Percentiles rank a stretch among this genome's conserved stretches.
These are phyloP conservation scores for Athene noctua DNA, from an alignment of 2,113 vertebrate genomes.

Conservation along the genomic window DNA sequence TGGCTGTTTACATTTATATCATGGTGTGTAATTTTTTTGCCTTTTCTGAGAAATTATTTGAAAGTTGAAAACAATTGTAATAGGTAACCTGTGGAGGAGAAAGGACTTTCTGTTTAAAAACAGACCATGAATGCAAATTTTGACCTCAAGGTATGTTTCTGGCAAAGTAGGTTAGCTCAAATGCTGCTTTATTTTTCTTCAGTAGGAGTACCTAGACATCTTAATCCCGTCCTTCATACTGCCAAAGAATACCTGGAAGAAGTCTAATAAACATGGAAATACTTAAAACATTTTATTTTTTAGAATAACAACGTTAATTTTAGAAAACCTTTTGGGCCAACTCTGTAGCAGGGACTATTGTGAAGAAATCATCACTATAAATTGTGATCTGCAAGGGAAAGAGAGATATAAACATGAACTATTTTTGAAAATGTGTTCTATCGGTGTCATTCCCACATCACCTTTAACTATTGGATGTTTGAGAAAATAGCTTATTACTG, in stretches of 20 bases:
- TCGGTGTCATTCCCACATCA: neutral
- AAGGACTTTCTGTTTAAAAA: neutral
- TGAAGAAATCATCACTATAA: neutral
- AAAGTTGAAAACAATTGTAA: neutral
- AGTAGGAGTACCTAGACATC: neutral
- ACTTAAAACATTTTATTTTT: neutral
- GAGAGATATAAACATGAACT: neutral
- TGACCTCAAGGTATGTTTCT: neutral
- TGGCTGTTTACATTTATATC: neutral
- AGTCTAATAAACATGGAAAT: neutral
- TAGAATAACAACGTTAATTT: neutral
- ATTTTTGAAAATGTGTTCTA: neutral
- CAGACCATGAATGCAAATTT: neutral
- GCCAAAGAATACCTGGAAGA: constrained; percentile 11
- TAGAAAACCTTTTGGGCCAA: neutral
- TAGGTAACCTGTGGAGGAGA: neutral
- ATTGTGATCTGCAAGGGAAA: neutral
- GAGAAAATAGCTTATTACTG: neutral
- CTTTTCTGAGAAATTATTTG: neutral
- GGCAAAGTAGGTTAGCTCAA: neutral
- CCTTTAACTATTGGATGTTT: neutral
- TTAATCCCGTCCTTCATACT: neutral
- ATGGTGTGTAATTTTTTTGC: neutral
- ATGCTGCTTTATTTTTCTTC: neutral
- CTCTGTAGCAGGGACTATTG: neutral